Conservation (phyloP, 2,113 vertebrate genomes). For the Aegotheles bennettii region DNA sequence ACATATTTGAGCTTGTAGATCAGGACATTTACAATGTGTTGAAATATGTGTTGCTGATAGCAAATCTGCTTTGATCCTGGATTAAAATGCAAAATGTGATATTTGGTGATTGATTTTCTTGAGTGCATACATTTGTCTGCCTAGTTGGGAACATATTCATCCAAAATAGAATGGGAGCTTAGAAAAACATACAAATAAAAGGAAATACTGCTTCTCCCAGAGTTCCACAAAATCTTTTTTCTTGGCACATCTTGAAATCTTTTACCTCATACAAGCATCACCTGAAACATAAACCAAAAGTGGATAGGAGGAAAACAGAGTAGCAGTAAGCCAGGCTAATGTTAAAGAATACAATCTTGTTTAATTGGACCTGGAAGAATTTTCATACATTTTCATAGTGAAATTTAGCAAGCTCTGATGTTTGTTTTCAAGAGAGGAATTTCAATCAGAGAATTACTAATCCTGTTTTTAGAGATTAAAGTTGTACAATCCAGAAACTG, state of each 20-base stretch:
- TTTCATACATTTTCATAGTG: not conserved
- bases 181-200: not conserved
- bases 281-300: not conserved
- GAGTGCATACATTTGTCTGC: not conserved
- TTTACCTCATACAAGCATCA: not conserved
- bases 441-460: not conserved
- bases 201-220: not conserved
- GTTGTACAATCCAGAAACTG: not conserved
- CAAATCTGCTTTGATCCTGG: not conserved
- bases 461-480: not conserved
- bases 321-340: not conserved
- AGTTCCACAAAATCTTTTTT: not conserved
- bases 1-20: not conserved
- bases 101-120: not conserved
- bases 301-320: not conserved
- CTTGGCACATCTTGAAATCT: not conserved
- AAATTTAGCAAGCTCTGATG: not conserved
- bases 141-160: not conserved
- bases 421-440: not conserved
- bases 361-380: not conserved
- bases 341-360: not conserved
- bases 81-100: not conserved
- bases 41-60: not conserved
- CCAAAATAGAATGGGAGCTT: not conserved
- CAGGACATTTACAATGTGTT: not conserved